Base-by-base conservation (phyloP, 2,888 invertebrate species). In the Drosophila leonis region DNA sequence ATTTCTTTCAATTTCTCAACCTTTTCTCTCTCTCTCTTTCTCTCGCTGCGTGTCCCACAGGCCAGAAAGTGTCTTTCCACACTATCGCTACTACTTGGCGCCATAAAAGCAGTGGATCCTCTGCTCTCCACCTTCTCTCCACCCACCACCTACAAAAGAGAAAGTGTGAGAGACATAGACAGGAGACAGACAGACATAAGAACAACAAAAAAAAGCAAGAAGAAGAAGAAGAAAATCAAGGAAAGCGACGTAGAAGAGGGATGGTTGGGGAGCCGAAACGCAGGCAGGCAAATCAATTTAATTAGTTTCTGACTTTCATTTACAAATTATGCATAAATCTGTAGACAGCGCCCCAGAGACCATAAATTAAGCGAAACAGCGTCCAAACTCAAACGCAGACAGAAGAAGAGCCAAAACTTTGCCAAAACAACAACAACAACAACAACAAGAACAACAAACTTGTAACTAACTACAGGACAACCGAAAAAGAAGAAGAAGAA, bases 241-340 rank as follows among this genome's bases (percentile, higher is more conserved):
- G 24, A 24, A 24, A 20, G 9, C 33, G 18, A 6, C 15, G 24
- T 8, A 24, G n/a, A 0, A 18, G 51, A 7, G 20, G 42, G 54
- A 10, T 4, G 54, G 12, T 2, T 15, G 18, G 15, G 33, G 18
- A 3, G 52, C 41, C 9, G 41, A 27, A 65, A 66, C 63, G 79
- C 80, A 71, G 67, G 78, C 80, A 71, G 80, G 78, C 81, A 86
- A 86, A 86, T 86, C 85, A 86, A 86, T 86, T 89, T 86, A 86
- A 86, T 86, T 86, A 86, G 90, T 86, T 86, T 86, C 82, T 90
- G 90, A 88, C 90, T 88, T 86, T 86, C 90, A 87, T 90, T 86
- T 85, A 85, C 84, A 85, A 85, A 85, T 85, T 88, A 85, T 85
- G 84, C 84, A 85, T 85, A 85, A 85, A 85, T 85, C 84, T 85